Evolutionary conservation across 92 coral and sea anemone species (phyloP).

Genomic region (Diadumene lineata): DNA sequence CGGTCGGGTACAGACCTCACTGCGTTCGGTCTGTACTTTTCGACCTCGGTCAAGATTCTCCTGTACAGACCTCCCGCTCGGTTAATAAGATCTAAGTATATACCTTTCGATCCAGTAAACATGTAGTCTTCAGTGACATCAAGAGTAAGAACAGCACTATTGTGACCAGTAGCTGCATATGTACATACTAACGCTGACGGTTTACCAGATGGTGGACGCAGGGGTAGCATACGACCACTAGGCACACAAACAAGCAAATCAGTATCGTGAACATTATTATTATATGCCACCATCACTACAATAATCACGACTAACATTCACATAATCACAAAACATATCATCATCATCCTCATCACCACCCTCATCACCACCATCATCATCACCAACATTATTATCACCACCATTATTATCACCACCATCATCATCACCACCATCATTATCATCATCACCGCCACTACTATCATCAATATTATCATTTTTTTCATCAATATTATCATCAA

Average conservation of each 20-base stretch:
- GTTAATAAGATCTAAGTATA: too few species aligned
- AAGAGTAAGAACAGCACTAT: constrained; percentile 89
- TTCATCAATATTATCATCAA: not conserved
- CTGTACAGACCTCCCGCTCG: too few species aligned
- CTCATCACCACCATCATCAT: not conserved
- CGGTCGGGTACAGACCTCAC: too few species aligned
- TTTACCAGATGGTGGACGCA: constrained; percentile 94
- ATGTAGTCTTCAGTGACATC: constrained; percentile 90
- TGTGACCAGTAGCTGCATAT: constrained; percentile 97
- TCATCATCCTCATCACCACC: not conserved
- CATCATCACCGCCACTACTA: not conserved
- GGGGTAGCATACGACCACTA: constrained; percentile 96
- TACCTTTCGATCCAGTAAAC: constrained; percentile 98
- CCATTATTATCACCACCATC: not conserved
- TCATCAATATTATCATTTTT: not conserved
- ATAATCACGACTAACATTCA: not conserved
- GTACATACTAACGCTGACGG: constrained; percentile 91
- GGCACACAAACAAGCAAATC: not conserved
- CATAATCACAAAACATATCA: not conserved
- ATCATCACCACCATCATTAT: not conserved
- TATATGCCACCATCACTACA: not conserved
- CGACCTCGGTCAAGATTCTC: too few species aligned
- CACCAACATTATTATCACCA: not conserved
- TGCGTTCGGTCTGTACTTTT: too few species aligned
- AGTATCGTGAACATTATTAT: not conserved